Evolutionary conservation across 2,113 vertebrate species (phyloP).

Genomic region (Stercorarius parasiticus): DNA sequence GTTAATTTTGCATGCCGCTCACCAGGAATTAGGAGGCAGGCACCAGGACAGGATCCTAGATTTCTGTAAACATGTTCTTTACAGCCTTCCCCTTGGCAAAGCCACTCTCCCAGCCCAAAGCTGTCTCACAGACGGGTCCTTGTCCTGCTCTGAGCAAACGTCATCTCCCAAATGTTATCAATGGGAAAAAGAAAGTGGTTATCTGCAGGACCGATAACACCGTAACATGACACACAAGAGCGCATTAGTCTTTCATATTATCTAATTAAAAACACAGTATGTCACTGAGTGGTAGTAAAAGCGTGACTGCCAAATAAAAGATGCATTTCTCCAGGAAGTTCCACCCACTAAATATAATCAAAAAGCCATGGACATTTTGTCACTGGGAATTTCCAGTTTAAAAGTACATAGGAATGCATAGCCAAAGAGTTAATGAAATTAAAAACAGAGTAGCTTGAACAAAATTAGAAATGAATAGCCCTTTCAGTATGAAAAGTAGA

Average conservation of each 20-base stretch:
- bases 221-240: background rate
- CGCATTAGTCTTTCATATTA: background rate
- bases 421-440: slow-evolving; percentile 19
- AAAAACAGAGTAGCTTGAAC: slow-evolving; percentile 6
- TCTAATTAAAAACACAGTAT: slow-evolving; percentile 10
- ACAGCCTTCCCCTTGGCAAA: slow-evolving; percentile 21
- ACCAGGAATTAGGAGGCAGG: slow-evolving; percentile 28
- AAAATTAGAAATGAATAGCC: slow-evolving; percentile 46
- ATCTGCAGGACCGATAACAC: background rate
- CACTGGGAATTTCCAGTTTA: background rate
- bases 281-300: background rate
- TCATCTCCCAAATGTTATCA: slow-evolving; percentile 9
- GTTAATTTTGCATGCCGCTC: slow-evolving; percentile 37
- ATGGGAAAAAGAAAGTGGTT: background rate
- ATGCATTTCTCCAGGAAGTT: background rate
- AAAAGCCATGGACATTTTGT: background rate
- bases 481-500: slow-evolving; percentile 1
- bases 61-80: slow-evolving; percentile 39
- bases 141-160: background rate
- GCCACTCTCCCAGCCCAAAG: background rate
- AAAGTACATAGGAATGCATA: background rate
- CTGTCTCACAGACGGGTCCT: background rate
- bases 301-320: background rate
- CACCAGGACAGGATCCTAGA: background rate
- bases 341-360: background rate